Base-by-base conservation (phyloP, 1,140 invertebrate species). In the Pogonus chalceus region DNA sequence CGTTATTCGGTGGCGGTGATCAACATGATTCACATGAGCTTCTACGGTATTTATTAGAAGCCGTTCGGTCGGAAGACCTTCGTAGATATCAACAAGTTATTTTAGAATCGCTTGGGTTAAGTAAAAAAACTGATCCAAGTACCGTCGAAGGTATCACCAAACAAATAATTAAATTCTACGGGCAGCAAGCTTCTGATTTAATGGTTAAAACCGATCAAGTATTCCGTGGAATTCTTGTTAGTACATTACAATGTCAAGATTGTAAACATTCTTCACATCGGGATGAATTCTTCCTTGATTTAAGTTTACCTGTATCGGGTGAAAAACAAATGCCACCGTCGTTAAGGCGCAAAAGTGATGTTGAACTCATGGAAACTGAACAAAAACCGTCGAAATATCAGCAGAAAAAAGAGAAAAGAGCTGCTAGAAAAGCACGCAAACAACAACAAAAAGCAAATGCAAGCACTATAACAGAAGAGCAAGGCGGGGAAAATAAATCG, bases 21-120 rank as follows among this genome's bases (percentile, higher is more conserved):
- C 95, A 98, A 68, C 95, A 98, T 66, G 96, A 99, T 72, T 84
- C 94, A 9, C 96, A 98, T 66, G 96, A 99, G 70, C 69, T 98
- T 49, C 74, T 99, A 7, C 73, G 93, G 51, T 89, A 93, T 73
- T 72, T 97, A 23, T 69, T 97, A 22, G 92, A 97, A 68, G 82
- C 82, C 55, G 84, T 96, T 49, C 79, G 86, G 50, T 78, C 79
- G 21, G 81, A 83, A 62, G 81, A 84, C 61, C 72, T 84, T 4
- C 72, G 88, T 69, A 80, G 88, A 31, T 91, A 91, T 66, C 82
- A 89, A 67, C 66, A 70, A 0, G 78, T 88, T 43, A 90, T 94
- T 58, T 72, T 92, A 20, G 75, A 81, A 55, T 76, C 83, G 62
- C 70, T 85, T 23, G 82, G 83, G 9, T 75, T 88, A 54, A 79